These are phyloP conservation scores for Steatornis caripensis DNA, from an alignment of 2,113 vertebrate species.

Conservation along the genomic window DNA sequence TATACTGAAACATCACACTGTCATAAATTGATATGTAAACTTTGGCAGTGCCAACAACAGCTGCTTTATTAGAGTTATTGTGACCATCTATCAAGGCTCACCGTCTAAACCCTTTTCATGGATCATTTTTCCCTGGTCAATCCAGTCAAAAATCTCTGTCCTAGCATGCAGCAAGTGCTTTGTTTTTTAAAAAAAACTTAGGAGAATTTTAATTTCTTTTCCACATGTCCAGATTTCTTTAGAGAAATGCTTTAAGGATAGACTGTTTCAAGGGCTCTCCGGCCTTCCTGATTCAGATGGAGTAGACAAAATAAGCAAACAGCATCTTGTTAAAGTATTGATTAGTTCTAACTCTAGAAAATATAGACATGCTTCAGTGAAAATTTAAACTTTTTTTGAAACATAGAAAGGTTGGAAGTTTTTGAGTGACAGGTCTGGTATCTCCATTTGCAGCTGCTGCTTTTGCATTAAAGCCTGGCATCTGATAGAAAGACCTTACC, in stretches of 20 bases:
- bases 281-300: background rate
- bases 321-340: background rate
- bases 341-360: background rate
- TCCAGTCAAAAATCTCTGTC: background rate
- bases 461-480: background rate
- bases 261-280: background rate
- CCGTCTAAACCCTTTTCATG: background rate
- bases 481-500: background rate
- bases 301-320: background rate
- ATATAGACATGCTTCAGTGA: background rate
- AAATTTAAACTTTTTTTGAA: background rate
- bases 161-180: background rate
- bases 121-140: constrained; percentile 17
- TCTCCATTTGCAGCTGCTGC: background rate
- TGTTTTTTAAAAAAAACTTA: background rate
- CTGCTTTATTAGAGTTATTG: constrained; percentile 42
- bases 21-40: constrained; percentile 52
- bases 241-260: background rate
- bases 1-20: background rate
- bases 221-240: background rate
- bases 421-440: background rate
- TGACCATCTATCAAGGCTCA: background rate
- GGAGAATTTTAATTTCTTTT: background rate
- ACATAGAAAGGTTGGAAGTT: background rate
- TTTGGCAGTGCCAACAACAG: constrained; percentile 43